Percentiles rank a stretch among this genome's conserved stretches.
Conservation (phyloP, 2,113 vertebrate species). For the Alexandromys fortis region DNA sequence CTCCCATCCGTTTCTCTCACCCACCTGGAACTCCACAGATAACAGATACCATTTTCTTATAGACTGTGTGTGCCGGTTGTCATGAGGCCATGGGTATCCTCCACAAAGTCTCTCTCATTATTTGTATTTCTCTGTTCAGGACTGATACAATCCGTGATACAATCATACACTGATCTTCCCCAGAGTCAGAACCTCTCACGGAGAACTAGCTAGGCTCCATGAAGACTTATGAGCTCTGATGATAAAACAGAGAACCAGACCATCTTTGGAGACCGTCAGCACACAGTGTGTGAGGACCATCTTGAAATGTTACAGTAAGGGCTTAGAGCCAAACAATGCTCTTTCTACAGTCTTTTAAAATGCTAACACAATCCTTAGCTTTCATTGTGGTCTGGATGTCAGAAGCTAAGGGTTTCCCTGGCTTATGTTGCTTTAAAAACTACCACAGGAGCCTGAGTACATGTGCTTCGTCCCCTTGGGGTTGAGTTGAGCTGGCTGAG, state of each 20-base stretch:
- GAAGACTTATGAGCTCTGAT: neutral
- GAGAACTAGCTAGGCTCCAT: neutral
- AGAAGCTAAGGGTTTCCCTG: constrained; percentile 18
- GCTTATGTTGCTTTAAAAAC: constrained; percentile 25
- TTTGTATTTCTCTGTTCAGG: neutral
- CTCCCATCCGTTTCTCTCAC: neutral
- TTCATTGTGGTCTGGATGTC: constrained; percentile 20
- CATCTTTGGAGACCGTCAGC: neutral
- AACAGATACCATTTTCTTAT: neutral
- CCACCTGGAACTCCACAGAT: neutral
- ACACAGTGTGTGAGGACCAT: neutral
- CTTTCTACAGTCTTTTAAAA: neutral
- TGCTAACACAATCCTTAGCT: neutral
- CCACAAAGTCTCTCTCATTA: neutral
- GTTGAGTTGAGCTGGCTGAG: neutral
- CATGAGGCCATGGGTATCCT: neutral
- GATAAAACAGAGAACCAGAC: neutral
- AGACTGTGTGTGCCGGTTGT: neutral
- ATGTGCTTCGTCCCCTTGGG: neutral
- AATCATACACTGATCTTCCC: neutral
- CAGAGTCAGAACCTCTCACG: neutral
- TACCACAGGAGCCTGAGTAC: neutral
- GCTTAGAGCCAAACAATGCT: neutral
- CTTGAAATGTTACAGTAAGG: neutral
- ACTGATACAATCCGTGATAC: neutral